phyloP scores from a whole-genome alignment of 2,888 invertebrate species.

The Clusia tigrina region DNA sequence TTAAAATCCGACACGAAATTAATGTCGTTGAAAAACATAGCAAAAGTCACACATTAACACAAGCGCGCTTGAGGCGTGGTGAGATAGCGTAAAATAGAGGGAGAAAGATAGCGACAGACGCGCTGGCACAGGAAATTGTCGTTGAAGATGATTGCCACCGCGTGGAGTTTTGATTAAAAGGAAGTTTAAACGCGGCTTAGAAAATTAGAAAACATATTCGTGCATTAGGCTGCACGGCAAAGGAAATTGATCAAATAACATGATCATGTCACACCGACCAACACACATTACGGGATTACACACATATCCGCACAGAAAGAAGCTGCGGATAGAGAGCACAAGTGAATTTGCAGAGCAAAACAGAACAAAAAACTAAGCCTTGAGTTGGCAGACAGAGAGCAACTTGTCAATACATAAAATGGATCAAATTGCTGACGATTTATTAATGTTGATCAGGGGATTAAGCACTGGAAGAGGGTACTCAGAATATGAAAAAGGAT shows the following conservation, averaged over 20 bases:
- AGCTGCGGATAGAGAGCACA: neutral
- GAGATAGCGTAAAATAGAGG: neutral
- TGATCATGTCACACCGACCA: conserved; percentile 22
- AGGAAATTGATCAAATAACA: conserved; percentile 21
- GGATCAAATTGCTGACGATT: conserved; percentile 44
- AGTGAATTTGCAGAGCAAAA: conserved; percentile 45
- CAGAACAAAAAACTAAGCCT: conserved; percentile 36
- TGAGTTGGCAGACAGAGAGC: neutral
- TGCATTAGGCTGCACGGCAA: neutral
- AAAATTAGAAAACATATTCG: conserved; percentile 18
- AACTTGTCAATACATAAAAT: conserved; percentile 39
- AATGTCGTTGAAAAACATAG: conserved; percentile 59
- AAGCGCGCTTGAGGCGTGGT: conserved; percentile 19
- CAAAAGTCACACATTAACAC: conserved; percentile 59
- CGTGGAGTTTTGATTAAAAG: conserved; percentile 21
- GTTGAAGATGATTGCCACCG: conserved; percentile 40
- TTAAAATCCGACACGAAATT: conserved; percentile 63
- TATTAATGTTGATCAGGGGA: conserved; percentile 31
- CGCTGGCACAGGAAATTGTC: conserved; percentile 3
- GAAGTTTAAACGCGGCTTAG: conserved; percentile 20
- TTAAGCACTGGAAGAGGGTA: conserved; percentile 12
- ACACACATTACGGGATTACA: conserved; percentile 21
- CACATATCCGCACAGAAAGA: neutral
- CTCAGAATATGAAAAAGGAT: conserved; percentile 24
- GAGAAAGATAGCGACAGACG: neutral